Evolutionary conservation across 2,113 vertebrate genomes (phyloP).

Genomic region (Psilopsiagon aurifrons): DNA sequence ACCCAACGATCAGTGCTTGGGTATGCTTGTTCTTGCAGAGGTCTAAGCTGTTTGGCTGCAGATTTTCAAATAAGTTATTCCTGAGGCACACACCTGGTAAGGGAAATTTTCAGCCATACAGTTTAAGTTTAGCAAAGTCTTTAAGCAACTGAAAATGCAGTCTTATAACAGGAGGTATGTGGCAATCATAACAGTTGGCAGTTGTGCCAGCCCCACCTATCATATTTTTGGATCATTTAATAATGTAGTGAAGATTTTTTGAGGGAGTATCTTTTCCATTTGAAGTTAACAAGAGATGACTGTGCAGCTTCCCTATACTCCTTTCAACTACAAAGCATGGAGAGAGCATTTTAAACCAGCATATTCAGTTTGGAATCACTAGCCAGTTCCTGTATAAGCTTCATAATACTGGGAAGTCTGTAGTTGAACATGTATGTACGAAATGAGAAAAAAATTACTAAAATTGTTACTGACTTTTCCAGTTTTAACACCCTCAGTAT

Average conservation of each 20-base stretch:
- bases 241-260: not conserved
- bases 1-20: rapidly evolving
- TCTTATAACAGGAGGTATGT: not conserved
- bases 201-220: not conserved
- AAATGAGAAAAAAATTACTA: not conserved
- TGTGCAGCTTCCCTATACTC: not conserved
- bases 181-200: not conserved
- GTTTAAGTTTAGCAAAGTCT: not conserved
- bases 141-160: conserved; percentile 14
- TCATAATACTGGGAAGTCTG: not conserved
- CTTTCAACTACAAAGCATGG: not conserved
- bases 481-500: not conserved
- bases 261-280: not conserved
- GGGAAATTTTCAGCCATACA: conserved; percentile 6
- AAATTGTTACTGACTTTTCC: not conserved
- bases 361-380: not conserved
- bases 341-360: not conserved
- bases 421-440: not conserved
- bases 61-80: not conserved
- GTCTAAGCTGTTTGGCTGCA: not conserved
- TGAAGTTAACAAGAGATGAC: not conserved
- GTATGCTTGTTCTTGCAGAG: not conserved
- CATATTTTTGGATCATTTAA: not conserved
- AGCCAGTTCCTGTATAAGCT: not conserved
- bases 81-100: conserved; percentile 31